These are phyloP conservation scores for Drosophila cognata DNA, from an alignment of 2,888 invertebrate species.

Conservation along the genomic window DNA sequence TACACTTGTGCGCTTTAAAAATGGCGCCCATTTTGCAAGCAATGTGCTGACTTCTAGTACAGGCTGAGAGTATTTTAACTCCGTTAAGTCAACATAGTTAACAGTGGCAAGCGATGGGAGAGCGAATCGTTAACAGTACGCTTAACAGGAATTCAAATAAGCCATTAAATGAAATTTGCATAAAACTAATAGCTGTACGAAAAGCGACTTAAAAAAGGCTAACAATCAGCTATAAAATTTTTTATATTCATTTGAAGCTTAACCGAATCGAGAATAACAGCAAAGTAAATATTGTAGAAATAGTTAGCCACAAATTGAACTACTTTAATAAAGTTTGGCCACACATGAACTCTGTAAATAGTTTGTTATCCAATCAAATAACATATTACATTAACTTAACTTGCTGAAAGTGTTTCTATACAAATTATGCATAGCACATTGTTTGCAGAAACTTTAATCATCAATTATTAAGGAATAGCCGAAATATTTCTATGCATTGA, in stretches of 20 bases:
- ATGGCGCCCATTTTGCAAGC: slow-evolving; percentile 28
- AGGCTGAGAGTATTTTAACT: slow-evolving; percentile 15
- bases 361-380: slow-evolving; percentile 3
- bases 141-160: slow-evolving; percentile 32
- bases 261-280: neutral
- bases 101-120: slow-evolving; percentile 25
- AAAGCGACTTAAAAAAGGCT: neutral
- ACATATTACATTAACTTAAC: neutral
- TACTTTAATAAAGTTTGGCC: neutral
- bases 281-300: neutral
- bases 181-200: slow-evolving; percentile 8
- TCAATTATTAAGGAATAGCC: slow-evolving; percentile 40
- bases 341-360: neutral
- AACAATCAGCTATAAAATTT: neutral
- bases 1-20: slow-evolving; percentile 3
- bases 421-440: neutral
- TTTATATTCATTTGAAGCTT: neutral
- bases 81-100: slow-evolving; percentile 24
- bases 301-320: neutral
- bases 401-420: neutral
- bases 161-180: slow-evolving; percentile 29
- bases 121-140: slow-evolving; percentile 8
- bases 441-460: slow-evolving; percentile 6
- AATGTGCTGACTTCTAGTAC: slow-evolving; percentile 19
- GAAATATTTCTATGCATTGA: slow-evolving; percentile 20